phyloP scores from a whole-genome alignment of 2,888 invertebrate genomes.

The Acronicta aceris region DNA sequence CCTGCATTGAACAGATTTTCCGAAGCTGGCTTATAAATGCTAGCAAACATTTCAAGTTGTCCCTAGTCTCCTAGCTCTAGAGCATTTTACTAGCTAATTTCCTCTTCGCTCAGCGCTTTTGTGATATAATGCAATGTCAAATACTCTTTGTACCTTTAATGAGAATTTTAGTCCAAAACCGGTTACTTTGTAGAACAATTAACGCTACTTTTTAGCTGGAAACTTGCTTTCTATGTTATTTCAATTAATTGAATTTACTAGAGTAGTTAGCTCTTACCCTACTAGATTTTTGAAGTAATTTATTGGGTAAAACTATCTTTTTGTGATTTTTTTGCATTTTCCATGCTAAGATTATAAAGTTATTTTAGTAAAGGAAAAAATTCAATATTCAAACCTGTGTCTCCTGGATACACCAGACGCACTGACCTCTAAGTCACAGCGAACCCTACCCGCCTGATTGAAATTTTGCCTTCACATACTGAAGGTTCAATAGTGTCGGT shows the following conservation, averaged over 20 bases:
- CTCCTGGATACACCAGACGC: too few relatives aligned
- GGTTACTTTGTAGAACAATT: constrained; percentile 26
- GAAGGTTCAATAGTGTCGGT: too few relatives aligned
- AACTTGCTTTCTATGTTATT: constrained; percentile 6
- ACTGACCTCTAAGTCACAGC: too few relatives aligned
- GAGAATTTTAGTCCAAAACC: constrained; percentile 36
- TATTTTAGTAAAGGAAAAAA: too few relatives aligned
- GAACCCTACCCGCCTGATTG: too few relatives aligned
- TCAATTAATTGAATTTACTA: constrained; percentile 27
- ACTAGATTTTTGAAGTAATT: too few relatives aligned
- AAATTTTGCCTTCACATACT: too few relatives aligned
- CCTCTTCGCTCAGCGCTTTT: constrained; percentile 29
- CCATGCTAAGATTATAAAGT: too few relatives aligned
- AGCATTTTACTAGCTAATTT: constrained; percentile 24
- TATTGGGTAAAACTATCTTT: too few relatives aligned
- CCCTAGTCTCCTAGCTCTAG: constrained; percentile 10
- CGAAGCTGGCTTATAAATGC: background rate
- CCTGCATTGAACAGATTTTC: background rate
- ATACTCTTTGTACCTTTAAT: constrained; percentile 41
- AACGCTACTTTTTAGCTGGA: constrained; percentile 3
- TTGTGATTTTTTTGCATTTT: too few relatives aligned
- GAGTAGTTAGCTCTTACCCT: too few relatives aligned
- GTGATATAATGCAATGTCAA: constrained; percentile 31
- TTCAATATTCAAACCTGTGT: too few relatives aligned
- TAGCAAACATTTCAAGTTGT: constrained; percentile 8